These are phyloP conservation scores for Catocala fraxini DNA, from an alignment of 2,888 invertebrate genomes.

Conservation along the genomic window DNA sequence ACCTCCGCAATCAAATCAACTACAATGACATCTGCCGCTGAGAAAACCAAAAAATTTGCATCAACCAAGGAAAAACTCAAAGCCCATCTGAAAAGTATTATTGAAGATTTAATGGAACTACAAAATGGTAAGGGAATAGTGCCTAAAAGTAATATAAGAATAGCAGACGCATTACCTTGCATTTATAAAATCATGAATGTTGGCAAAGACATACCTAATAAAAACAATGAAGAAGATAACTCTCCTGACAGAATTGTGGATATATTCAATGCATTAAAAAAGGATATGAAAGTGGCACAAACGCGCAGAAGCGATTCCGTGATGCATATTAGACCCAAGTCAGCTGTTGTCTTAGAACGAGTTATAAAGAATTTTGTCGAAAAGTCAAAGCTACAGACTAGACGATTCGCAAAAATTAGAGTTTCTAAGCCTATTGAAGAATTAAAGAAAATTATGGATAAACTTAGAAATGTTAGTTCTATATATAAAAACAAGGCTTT, in stretches of 20 bases:
- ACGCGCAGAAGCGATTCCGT: conserved; percentile 56
- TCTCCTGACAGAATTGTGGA: conserved; percentile 57
- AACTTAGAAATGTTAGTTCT: conserved; percentile 56
- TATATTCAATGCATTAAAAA: conserved; percentile 66
- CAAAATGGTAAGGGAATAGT: conserved; percentile 62
- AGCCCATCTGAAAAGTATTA: conserved; percentile 72
- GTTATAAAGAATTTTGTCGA: conserved; percentile 65
- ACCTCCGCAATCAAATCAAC: neutral
- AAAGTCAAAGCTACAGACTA: conserved; percentile 41
- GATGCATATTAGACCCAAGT: conserved; percentile 60
- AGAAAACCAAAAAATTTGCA: conserved; percentile 39
- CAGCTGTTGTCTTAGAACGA: conserved; percentile 75
- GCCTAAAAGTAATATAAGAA: conserved; percentile 56
- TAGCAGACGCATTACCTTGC: conserved; percentile 74
- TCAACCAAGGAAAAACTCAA: conserved; percentile 72
- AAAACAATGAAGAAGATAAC: conserved; percentile 25
- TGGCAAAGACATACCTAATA: conserved; percentile 30
- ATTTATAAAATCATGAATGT: conserved; percentile 70
- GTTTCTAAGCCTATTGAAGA: conserved; percentile 60
- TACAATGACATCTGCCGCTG: neutral
- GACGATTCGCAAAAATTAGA: conserved; percentile 53
- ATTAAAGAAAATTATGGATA: conserved; percentile 61
- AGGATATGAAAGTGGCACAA: conserved; percentile 54
- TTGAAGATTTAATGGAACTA: conserved; percentile 74
- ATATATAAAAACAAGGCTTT: conserved; percentile 66